phyloP scores from a whole-genome alignment of 2,797 vertebrate species.

The Malurus splendens region DNA sequence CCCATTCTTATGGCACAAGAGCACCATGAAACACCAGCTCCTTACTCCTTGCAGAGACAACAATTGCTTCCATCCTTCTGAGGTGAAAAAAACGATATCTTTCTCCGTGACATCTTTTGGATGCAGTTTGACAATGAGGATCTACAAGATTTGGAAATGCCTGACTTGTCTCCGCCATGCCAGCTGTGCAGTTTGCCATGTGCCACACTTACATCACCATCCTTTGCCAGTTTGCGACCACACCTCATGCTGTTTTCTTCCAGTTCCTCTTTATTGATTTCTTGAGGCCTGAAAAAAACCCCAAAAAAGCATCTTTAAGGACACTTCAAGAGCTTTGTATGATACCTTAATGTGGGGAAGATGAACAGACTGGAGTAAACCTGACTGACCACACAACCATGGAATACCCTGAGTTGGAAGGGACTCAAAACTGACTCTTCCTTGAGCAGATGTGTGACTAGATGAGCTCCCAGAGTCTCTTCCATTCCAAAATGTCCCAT shows the following conservation, averaged over 20 bases:
- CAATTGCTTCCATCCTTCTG: not conserved
- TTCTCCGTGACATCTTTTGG: not conserved
- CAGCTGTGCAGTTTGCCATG: not conserved
- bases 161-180: not conserved
- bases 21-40: not conserved
- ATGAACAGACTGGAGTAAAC: not conserved
- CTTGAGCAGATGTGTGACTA: not conserved
- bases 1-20: not conserved
- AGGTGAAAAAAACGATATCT: not conserved
- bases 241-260: conserved; percentile 94
- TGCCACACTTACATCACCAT: conserved; percentile 89
- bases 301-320: not conserved
- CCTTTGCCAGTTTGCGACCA: conserved; percentile 91
- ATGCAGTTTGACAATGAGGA: not conserved
- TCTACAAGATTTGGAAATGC: not conserved
- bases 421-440: not conserved
- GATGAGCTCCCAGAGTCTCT: not conserved
- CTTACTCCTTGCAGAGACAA: not conserved
- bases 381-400: not conserved
- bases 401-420: not conserved
- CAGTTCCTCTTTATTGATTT: conserved; percentile 91
- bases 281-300: conserved; percentile 81
- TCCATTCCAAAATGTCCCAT: not conserved
- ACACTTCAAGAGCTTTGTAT: not conserved
- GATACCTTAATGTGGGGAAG: not conserved